Evolutionary conservation across 2,888 invertebrate genomes (phyloP).

Genomic region (Plemyria rubiginata): DNA sequence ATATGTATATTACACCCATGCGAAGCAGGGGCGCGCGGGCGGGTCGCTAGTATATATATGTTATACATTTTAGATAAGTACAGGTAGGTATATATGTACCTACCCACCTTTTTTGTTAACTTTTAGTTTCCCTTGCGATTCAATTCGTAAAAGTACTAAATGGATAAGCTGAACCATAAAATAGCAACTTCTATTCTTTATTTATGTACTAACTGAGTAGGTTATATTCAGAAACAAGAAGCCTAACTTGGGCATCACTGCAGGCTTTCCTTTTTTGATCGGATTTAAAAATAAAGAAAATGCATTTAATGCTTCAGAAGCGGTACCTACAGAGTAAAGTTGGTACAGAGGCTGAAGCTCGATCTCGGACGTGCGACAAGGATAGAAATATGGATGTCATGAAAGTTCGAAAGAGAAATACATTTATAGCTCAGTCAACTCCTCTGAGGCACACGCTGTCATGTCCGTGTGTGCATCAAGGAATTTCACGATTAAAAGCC

Average conservation of each 20-base stretch:
- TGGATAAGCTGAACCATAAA: too few species aligned
- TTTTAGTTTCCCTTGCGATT: too few species aligned
- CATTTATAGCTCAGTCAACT: constrained; percentile 48
- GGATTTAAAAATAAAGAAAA: constrained; percentile 54
- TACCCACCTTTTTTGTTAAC: too few species aligned
- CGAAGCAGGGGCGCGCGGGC: too few species aligned
- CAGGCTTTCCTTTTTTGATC: constrained; percentile 48
- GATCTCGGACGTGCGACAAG: constrained; percentile 53
- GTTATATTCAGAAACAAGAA: constrained; percentile 14
- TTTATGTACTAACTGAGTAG: background rate
- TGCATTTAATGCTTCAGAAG: constrained; percentile 58
- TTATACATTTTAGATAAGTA: too few species aligned
- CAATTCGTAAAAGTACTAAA: too few species aligned
- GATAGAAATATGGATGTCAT: constrained; percentile 49
- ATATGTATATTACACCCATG: too few species aligned
- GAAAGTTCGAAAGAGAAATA: constrained; percentile 55
- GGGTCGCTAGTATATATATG: too few species aligned
- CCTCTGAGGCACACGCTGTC: constrained; percentile 38
- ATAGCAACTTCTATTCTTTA: background rate
- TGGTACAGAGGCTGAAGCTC: constrained; percentile 60
- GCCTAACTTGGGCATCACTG: constrained; percentile 30
- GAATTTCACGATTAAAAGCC: constrained; percentile 51
- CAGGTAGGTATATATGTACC: too few species aligned
- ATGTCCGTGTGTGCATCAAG: constrained; percentile 51
- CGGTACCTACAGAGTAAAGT: constrained; percentile 57